Evolutionary conservation across 2,113 vertebrate species (phyloP).

Genomic region (Larimichthys polyactis): DNA sequence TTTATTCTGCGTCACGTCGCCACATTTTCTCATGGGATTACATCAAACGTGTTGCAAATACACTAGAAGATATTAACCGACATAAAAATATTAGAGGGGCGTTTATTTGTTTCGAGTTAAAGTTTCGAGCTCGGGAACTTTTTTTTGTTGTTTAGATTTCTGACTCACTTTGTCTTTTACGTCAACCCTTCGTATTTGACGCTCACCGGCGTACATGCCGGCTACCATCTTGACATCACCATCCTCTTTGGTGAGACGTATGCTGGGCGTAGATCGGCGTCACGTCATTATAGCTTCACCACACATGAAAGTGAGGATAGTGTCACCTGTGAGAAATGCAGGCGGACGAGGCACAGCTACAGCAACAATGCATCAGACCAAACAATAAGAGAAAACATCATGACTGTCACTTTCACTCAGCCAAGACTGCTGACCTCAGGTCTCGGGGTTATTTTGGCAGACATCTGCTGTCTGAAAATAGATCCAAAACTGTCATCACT

Average conservation of each 20-base stretch:
- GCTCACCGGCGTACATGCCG: not conserved
- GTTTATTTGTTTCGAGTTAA: too few species aligned
- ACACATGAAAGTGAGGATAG: not conserved
- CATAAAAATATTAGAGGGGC: too few species aligned
- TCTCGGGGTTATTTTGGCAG: slow-evolving; percentile 2
- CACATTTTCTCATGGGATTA: too few species aligned
- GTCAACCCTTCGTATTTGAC: not conserved
- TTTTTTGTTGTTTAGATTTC: not conserved
- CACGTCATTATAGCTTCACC: not conserved
- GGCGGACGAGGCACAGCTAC: not conserved
- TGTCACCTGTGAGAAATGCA: slow-evolving; percentile 26
- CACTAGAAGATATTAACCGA: too few species aligned
- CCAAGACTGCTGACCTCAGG: slow-evolving; percentile 30
- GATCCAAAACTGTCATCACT: not conserved
- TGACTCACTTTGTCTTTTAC: not conserved
- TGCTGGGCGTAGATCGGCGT: slow-evolving; percentile 45
- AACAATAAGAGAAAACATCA: not conserved
- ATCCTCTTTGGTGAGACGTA: slow-evolving; percentile 47
- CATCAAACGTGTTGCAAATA: too few species aligned
- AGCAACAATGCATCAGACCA: too few species aligned
- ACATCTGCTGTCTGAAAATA: slow-evolving; percentile 8
- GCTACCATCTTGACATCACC: slow-evolving; percentile 30
- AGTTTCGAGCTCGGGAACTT: too few species aligned
- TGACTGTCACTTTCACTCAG: not conserved
- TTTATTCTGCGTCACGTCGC: too few species aligned